phyloP scores from a whole-genome alignment of 2,888 invertebrate species.

The Spodoptera littoralis region DNA sequence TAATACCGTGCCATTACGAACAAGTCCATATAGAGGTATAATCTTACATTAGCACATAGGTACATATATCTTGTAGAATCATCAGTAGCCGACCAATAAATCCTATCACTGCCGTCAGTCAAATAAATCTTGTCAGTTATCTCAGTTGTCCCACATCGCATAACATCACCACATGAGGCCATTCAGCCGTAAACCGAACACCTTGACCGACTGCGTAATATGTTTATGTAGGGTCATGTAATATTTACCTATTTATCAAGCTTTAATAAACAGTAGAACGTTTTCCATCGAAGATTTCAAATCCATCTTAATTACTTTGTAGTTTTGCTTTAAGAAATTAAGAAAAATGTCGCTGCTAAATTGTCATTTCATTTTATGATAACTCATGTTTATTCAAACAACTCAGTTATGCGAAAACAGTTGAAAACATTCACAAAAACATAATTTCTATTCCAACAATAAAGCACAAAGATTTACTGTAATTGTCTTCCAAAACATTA shows the following conservation, averaged over 20 bases:
- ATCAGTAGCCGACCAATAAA: too few relatives aligned
- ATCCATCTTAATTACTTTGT: too few relatives aligned
- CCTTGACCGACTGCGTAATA: conserved; percentile 40
- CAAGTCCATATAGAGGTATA: too few relatives aligned
- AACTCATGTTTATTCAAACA: conserved; percentile 6
- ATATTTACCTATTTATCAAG: conserved; percentile 33
- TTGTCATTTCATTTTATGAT: not conserved
- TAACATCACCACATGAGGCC: conserved; percentile 4
- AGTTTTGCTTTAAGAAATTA: too few relatives aligned
- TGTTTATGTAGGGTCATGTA: conserved; percentile 17
- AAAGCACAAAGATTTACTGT: conserved; percentile 28
- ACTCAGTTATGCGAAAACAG: conserved; percentile 12
- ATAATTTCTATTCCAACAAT: conserved; percentile 11
- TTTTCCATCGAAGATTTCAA: too few relatives aligned
- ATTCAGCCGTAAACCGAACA: conserved; percentile 17
- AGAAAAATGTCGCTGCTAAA: too few relatives aligned
- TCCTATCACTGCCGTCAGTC: not conserved
- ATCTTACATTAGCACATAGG: too few relatives aligned
- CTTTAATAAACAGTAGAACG: conserved; percentile 3
- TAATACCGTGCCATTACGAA: too few relatives aligned
- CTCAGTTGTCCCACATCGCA: conserved; percentile 12
- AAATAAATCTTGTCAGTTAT: conserved; percentile 21
- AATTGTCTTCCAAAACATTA: conserved; percentile 28
- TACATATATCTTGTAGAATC: too few relatives aligned
- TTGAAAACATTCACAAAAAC: conserved; percentile 27